Percentiles rank a stretch among this genome's conserved stretches.
Evolutionary conservation across 2,888 invertebrate genomes (phyloP).

Genomic region (Endotricha flammealis): DNA sequence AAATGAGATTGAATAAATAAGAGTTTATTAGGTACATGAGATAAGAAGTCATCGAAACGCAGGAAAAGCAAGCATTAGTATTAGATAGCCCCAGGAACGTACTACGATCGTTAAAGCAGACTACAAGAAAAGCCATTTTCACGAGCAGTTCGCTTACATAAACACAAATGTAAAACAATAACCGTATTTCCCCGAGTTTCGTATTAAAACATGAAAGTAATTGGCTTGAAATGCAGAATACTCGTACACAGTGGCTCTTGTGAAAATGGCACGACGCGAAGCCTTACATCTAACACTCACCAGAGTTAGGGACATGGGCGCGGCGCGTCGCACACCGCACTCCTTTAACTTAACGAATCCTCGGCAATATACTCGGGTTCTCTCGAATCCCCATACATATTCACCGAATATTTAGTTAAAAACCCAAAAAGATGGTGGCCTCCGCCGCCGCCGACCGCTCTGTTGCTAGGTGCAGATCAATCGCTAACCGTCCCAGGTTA

Average conservation of each 20-base stretch:
- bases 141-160: slow-evolving; percentile 9
- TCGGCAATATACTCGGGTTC: slow-evolving; percentile 54
- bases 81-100: too few relatives aligned
- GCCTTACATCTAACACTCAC: slow-evolving; percentile 74
- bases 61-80: too few relatives aligned
- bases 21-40: too few relatives aligned
- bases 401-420: slow-evolving; percentile 53
- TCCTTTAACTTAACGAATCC: slow-evolving; percentile 67
- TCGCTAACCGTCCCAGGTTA: slow-evolving; percentile 57
- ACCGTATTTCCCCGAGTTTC: too few relatives aligned
- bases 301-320: slow-evolving; percentile 74
- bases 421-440: slow-evolving; percentile 43
- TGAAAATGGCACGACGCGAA: slow-evolving; percentile 64
- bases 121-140: too few relatives aligned
- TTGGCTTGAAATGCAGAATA: slow-evolving; percentile 37
- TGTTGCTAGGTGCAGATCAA: slow-evolving; percentile 67
- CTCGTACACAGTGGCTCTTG: slow-evolving; percentile 42
- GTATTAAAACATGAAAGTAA: slow-evolving; percentile 33
- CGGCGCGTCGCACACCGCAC: slow-evolving; percentile 67
- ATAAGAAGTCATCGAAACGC: too few relatives aligned
- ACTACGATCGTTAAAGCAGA: too few relatives aligned
- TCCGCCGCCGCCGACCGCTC: slow-evolving; percentile 45
- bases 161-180: slow-evolving; percentile 11
- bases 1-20: too few relatives aligned
- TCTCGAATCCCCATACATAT: slow-evolving; percentile 52